phyloP scores from a whole-genome alignment of 2,888 invertebrate species.

The Dryobotodes eremita region DNA sequence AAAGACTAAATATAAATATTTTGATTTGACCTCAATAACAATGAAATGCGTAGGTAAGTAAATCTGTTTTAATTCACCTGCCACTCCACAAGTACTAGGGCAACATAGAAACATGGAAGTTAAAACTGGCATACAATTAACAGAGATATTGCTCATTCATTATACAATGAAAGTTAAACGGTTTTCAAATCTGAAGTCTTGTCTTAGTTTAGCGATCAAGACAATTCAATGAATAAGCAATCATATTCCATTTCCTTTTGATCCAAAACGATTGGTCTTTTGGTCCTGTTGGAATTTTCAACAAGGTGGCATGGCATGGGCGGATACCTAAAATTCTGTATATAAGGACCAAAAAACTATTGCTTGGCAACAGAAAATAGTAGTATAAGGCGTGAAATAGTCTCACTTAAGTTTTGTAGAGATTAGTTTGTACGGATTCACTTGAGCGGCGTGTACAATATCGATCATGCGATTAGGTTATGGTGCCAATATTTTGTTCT shows the following conservation, averaged over 20 bases:
- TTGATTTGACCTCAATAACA: constrained; percentile 13
- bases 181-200: neutral
- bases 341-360: neutral
- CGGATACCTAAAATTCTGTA: neutral
- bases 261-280: neutral
- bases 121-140: constrained; percentile 15
- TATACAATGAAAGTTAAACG: constrained; percentile 12
- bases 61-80: constrained; percentile 29
- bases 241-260: neutral
- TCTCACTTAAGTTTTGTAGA: constrained; percentile 59
- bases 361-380: constrained; percentile 33
- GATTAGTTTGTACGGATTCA: constrained; percentile 66
- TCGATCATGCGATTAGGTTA: constrained; percentile 63
- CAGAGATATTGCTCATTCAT: constrained; percentile 11
- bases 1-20: constrained; percentile 28
- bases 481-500: constrained; percentile 58
- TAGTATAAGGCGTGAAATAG: constrained; percentile 51
- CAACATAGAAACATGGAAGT: constrained; percentile 2
- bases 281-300: too few relatives aligned
- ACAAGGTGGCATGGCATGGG: neutral
- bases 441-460: constrained; percentile 51
- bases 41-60: constrained; percentile 2
- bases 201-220: neutral
- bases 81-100: constrained; percentile 14
- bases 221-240: neutral